A percentile compares a stretch with the other conserved stretches of the same genome.
Conservation (phyloP, 2,888 invertebrate species). For the Morpho deidamia region DNA sequence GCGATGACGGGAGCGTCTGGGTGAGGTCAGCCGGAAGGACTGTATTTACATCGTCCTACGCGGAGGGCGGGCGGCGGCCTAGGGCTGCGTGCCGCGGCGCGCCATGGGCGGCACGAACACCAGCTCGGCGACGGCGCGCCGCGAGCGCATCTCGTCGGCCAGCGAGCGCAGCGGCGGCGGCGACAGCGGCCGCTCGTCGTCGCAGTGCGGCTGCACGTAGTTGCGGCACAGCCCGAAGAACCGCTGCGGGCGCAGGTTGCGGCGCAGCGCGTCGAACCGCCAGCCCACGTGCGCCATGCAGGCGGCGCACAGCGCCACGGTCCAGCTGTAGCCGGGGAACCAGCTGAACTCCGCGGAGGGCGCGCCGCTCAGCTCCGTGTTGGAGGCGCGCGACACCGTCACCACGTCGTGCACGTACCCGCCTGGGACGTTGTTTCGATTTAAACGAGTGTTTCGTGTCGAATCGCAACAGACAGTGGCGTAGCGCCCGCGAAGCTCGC, state of each 20-base stretch:
- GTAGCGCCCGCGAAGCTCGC: no score
- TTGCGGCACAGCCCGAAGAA: conserved; percentile 69
- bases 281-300: conserved; percentile 63
- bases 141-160: conserved; percentile 6
- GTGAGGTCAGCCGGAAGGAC: no score
- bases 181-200: conserved; percentile 14
- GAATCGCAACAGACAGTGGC: no score
- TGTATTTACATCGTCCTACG: no score
- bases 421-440: conserved; percentile 34
- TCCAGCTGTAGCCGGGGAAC: conserved; percentile 74
- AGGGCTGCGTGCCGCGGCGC: conserved; percentile 31
- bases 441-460: no score
- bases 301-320: conserved; percentile 45
- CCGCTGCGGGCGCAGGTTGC: conserved; percentile 49
- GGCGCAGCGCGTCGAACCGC: conserved; percentile 55
- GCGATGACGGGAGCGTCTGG: no score
- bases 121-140: no score
- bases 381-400: conserved; percentile 46
- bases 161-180: conserved; percentile 4
- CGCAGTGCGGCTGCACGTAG: conserved; percentile 47
- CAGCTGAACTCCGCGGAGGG: conserved; percentile 61
- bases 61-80: no score
- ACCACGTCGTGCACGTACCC: conserved; percentile 70
- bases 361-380: conserved; percentile 40
- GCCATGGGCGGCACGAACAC: no score